Conservation (phyloP, 2,797 vertebrate species). For the Mus minutoides region DNA sequence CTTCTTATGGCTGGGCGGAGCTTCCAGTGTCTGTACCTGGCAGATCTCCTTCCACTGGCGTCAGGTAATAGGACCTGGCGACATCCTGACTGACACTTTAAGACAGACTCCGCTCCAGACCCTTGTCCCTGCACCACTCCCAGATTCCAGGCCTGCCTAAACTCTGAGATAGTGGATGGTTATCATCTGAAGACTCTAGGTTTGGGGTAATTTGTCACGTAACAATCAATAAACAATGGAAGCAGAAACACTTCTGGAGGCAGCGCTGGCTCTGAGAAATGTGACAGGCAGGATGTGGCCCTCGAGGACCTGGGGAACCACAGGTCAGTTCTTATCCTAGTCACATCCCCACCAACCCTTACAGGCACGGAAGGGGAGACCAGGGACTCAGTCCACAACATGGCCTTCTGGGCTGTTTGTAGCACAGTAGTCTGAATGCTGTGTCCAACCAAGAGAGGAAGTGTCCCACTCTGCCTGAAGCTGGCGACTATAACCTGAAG, state of each 20-base stretch:
- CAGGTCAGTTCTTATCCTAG: background rate
- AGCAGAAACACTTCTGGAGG: background rate
- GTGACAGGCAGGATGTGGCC: background rate
- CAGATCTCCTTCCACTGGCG: background rate
- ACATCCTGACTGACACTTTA: background rate
- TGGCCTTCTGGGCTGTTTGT: background rate
- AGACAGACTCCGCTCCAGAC: background rate
- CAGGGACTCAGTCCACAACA: background rate
- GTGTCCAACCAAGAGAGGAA: background rate
- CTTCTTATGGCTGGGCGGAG: background rate
- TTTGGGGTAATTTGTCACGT: background rate
- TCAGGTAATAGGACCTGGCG: background rate
- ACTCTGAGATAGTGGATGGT: background rate
- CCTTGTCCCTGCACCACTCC: background rate
- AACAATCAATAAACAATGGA: background rate
- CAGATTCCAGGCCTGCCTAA: background rate
- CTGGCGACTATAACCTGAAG: too few relatives aligned
- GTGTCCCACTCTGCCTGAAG: background rate
- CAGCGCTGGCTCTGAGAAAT: background rate
- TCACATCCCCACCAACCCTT: background rate
- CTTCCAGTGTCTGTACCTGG: background rate
- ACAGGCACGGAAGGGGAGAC: background rate
- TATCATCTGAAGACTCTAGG: background rate
- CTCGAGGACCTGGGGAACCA: background rate
- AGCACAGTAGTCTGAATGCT: background rate